These are phyloP conservation scores for Eurystomus gularis DNA, from an alignment of 2,113 vertebrate species.

Conservation along the genomic window DNA sequence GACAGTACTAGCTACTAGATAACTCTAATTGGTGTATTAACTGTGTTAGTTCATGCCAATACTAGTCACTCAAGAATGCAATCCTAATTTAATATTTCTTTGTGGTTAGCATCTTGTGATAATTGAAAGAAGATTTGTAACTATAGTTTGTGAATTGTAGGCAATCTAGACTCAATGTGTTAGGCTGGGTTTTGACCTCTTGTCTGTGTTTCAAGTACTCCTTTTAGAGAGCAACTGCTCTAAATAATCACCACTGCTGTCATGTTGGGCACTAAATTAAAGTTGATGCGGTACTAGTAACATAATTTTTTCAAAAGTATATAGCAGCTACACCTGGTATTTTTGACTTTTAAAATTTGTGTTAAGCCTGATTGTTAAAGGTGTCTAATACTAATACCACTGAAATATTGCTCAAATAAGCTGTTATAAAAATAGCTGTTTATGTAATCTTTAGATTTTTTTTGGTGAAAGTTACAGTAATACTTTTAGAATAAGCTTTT, in stretches of 20 bases:
- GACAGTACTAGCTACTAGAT: neutral
- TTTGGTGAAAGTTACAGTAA: neutral
- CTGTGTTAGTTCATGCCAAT: neutral
- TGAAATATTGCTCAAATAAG: neutral
- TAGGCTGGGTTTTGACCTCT: neutral
- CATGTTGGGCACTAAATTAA: neutral
- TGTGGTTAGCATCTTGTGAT: neutral
- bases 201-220: neutral
- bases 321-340: neutral
- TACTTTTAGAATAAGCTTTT: neutral
- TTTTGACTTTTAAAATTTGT: neutral
- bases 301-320: neutral
- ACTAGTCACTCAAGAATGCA: neutral
- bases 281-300: neutral
- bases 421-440: neutral
- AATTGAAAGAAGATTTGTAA: neutral
- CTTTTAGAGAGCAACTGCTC: neutral
- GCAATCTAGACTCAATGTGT: neutral
- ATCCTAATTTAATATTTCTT: neutral
- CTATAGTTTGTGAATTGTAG: neutral
- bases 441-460: neutral
- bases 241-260: neutral
- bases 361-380: neutral
- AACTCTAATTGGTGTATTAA: neutral
- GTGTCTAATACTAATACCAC: neutral